Percentiles rank a stretch among this genome's conserved stretches.
phyloP scores from a whole-genome alignment of 2,797 vertebrate species.

The Enteromius thamalakanensis region DNA sequence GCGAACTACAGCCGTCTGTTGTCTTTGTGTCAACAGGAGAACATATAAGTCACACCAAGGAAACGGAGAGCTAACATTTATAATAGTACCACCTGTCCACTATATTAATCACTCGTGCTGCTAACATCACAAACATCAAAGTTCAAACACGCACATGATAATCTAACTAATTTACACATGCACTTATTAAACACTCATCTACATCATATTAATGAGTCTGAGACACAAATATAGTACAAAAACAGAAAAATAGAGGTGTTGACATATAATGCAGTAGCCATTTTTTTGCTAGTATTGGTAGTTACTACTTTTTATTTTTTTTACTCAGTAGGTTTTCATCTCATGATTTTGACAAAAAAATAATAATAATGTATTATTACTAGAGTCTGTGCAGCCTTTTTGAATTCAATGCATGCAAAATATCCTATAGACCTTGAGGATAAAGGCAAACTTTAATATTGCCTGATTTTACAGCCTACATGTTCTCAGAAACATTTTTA shows the following conservation, averaged over 20 bases:
- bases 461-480: neutral
- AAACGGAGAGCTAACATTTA: conserved; percentile 58
- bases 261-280: neutral
- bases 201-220: too few species aligned
- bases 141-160: neutral
- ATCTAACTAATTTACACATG: conserved; percentile 10
- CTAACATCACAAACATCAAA: too few species aligned
- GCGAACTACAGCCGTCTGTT: conserved; percentile 53
- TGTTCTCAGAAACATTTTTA: neutral
- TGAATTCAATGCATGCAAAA: neutral
- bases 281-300: too few species aligned
- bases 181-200: neutral
- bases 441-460: neutral
- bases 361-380: too few species aligned
- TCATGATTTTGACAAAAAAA: neutral
- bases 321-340: neutral
- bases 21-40: conserved; percentile 52
- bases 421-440: neutral
- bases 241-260: neutral
- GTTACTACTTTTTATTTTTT: neutral
- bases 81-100: conserved; percentile 51
- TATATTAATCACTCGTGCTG: conserved; percentile 47
- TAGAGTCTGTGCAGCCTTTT: too few species aligned
- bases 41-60: conserved; percentile 56
- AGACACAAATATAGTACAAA: too few species aligned